These are phyloP conservation scores for Vimba vimba DNA, from an alignment of 2,113 vertebrate species.

Conservation along the genomic window DNA sequence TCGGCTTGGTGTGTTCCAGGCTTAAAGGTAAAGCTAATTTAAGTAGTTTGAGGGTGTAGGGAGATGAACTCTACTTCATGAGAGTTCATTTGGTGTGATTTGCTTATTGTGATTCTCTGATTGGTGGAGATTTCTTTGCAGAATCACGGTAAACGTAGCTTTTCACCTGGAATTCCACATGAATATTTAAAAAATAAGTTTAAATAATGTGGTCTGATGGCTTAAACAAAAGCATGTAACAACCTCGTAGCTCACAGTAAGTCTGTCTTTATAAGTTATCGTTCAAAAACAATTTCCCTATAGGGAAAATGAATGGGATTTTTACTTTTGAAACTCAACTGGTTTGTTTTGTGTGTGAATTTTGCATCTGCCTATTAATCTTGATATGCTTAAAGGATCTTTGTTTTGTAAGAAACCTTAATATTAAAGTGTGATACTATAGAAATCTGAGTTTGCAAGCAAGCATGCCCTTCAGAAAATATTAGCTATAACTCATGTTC, in stretches of 20 bases:
- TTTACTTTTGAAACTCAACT: neutral
- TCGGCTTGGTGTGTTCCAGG: no score
- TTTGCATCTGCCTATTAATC: neutral
- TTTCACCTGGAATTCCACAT: neutral
- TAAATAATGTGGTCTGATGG: neutral
- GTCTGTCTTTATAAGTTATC: neutral
- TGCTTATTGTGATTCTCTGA: neutral
- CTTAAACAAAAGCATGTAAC: neutral
- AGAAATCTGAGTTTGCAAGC: neutral
- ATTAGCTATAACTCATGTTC: neutral
- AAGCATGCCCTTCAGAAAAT: neutral
- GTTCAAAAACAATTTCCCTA: neutral
- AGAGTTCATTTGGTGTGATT: neutral
- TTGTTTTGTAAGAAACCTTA: no score
- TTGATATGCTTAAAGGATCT: neutral
- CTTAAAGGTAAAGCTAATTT: no score
- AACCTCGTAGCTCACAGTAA: neutral
- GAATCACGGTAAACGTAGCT: neutral
- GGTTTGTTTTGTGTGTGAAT: neutral
- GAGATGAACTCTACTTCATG: no score
- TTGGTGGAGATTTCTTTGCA: neutral
- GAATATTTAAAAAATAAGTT: neutral
- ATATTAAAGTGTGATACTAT: neutral
- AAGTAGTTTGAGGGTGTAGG: no score
- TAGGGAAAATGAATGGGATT: neutral